Percentiles rank a stretch among this genome's conserved stretches.
These are phyloP conservation scores for Myotis findleyi DNA, from an alignment of 2,797 vertebrate species.

Conservation along the genomic window DNA sequence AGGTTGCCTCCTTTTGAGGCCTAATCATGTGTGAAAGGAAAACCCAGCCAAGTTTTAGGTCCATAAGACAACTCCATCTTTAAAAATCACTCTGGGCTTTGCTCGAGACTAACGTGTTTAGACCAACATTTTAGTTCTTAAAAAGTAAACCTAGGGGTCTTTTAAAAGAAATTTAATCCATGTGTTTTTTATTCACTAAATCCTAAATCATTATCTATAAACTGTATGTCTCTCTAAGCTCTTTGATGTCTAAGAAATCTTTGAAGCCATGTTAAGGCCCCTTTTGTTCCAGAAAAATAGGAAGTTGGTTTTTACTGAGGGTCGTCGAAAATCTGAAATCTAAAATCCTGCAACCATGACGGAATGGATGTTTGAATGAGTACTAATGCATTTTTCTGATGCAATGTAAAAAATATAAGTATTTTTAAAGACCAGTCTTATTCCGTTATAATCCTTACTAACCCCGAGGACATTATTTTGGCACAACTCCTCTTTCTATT, in stretches of 20 bases:
- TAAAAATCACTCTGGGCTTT: constrained; percentile 67
- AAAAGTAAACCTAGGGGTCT: constrained; percentile 71
- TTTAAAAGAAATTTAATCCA: constrained; percentile 81
- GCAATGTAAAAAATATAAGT: constrained; percentile 50
- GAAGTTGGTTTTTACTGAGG: constrained; percentile 64
- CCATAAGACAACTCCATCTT: constrained; percentile 61
- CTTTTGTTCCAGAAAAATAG: constrained; percentile 71
- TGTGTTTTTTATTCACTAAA: constrained; percentile 80
- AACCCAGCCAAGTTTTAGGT: constrained; percentile 49
- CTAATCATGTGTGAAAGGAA: constrained; percentile 56
- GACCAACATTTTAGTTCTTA: constrained; percentile 65
- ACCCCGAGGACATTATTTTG: constrained; percentile 34
- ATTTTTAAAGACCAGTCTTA: constrained; percentile 41
- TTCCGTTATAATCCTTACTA: constrained; percentile 31
- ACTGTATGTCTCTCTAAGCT: constrained; percentile 69
- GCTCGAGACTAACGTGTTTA: constrained; percentile 46
- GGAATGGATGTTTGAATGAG: constrained; percentile 46
- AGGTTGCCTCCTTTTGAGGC: constrained; percentile 34
- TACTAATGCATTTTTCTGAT: constrained; percentile 57
- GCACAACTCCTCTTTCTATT: constrained; percentile 53
- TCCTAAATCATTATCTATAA: constrained; percentile 77
- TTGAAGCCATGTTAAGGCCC: constrained; percentile 71
- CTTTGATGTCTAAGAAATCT: constrained; percentile 79
- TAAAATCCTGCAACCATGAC: constrained; percentile 61
- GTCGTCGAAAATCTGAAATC: constrained; percentile 58